Conservation (phyloP, 1,140 invertebrate species). For the Tribolium castaneum region DNA sequence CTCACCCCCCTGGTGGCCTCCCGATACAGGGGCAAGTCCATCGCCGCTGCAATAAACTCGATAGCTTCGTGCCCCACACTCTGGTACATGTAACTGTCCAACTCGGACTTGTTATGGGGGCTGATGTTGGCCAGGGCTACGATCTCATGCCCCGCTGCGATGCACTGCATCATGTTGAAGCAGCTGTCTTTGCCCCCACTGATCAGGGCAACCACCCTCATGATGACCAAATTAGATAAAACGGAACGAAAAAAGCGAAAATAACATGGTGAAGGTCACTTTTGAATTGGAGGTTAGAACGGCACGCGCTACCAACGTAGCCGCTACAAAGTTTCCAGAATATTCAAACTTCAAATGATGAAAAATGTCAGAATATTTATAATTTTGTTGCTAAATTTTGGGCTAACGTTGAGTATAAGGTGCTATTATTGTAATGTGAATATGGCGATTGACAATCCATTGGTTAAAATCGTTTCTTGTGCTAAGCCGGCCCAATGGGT, state of each 20-base stretch:
- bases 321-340: neutral
- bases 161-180: constrained; percentile 98
- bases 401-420: neutral
- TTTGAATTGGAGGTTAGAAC: constrained; percentile 29
- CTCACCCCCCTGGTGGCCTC: constrained; percentile 71
- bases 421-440: neutral
- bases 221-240: constrained; percentile 60
- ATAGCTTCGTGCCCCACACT: constrained; percentile 97
- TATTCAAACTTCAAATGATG: neutral
- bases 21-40: constrained; percentile 92
- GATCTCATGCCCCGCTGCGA: constrained; percentile 94
- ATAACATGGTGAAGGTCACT: constrained; percentile 37
- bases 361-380: neutral
- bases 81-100: constrained; percentile 99
- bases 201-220: constrained; percentile 90
- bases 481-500: neutral
- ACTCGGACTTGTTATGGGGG: constrained; percentile 90
- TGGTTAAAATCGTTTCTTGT: neutral
- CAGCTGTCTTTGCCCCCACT: constrained; percentile 99
- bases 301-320: neutral
- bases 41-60: constrained; percentile 90
- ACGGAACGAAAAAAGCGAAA: neutral
- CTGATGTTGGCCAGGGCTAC: constrained; percentile 96
- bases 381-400: neutral
- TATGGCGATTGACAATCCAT: no score